A percentile compares a stretch with the other conserved stretches of the same genome.
phyloP scores from a whole-genome alignment of 2,888 invertebrate species.

The Diloba caeruleocephala region DNA sequence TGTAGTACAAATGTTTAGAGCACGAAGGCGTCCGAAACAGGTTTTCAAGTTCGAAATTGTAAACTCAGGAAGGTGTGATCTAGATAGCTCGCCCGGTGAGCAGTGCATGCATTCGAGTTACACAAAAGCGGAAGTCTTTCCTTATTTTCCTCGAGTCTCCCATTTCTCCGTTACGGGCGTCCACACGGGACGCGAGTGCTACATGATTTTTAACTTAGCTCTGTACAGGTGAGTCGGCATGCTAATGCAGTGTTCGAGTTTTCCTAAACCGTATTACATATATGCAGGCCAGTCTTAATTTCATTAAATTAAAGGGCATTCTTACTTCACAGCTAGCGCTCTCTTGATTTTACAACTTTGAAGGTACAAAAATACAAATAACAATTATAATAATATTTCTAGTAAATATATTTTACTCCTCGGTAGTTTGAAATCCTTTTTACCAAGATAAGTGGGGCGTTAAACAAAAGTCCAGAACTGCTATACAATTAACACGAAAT shows the following conservation, averaged over 20 bases:
- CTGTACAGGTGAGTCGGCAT: slow-evolving; percentile 71
- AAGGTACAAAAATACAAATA: slow-evolving; percentile 12
- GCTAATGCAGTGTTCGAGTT: slow-evolving; percentile 73
- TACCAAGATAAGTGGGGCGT: slow-evolving; percentile 40
- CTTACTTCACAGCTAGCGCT: slow-evolving; percentile 15
- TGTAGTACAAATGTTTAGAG: slow-evolving; percentile 57
- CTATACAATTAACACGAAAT: slow-evolving; percentile 63
- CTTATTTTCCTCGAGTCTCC: slow-evolving; percentile 69
- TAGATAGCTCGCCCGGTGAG: slow-evolving; percentile 60
- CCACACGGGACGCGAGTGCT: slow-evolving; percentile 72
- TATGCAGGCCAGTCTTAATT: slow-evolving; percentile 50
- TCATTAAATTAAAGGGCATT: slow-evolving; percentile 53
- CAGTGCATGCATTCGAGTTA: slow-evolving; percentile 68
- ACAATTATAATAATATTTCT: slow-evolving; percentile 22
- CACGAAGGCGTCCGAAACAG: slow-evolving; percentile 43
- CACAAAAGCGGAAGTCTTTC: slow-evolving; percentile 71
- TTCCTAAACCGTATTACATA: slow-evolving; percentile 51
- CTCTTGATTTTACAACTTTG: slow-evolving; percentile 19
- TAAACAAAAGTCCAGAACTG: slow-evolving; percentile 57
- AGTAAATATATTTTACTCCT: slow-evolving; percentile 11
- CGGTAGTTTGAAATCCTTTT: slow-evolving; percentile 42
- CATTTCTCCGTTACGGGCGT: slow-evolving; percentile 67
- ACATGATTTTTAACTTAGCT: slow-evolving; percentile 86
- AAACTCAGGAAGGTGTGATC: slow-evolving; percentile 62
- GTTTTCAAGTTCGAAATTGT: slow-evolving; percentile 56